Percentiles rank a stretch among this genome's conserved stretches.
These are phyloP conservation scores for Leptopilina myrica DNA, from an alignment of 2,888 invertebrate species.

Conservation along the genomic window DNA sequence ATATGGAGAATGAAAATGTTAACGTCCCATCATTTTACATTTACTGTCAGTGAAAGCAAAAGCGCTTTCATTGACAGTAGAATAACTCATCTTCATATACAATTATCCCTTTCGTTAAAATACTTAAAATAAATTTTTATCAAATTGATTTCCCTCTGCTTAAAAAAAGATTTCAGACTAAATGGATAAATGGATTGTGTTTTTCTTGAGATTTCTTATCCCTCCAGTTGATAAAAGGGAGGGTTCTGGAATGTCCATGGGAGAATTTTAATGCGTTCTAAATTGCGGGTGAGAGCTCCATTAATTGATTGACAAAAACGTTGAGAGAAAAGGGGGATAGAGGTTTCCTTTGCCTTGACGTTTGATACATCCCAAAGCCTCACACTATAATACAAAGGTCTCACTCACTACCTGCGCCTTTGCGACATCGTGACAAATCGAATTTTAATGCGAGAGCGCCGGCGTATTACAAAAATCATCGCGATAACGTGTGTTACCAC, in stretches of 20 bases:
- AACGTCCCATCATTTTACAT: no score
- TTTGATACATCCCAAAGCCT: constrained; percentile 11
- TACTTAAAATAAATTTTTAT: no score
- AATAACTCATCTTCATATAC: no score
- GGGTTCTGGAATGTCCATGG: constrained; percentile 31
- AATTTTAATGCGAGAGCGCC: constrained; percentile 35
- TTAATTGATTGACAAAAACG: constrained; percentile 52
- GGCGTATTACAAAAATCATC: constrained; percentile 26
- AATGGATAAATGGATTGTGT: neutral
- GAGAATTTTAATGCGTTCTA: constrained; percentile 50
- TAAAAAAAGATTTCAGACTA: neutral
- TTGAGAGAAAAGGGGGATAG: constrained; percentile 6
- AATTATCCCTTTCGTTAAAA: no score
- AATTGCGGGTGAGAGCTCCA: constrained; percentile 48
- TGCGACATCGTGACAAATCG: constrained; percentile 39
- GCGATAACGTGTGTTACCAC: constrained; percentile 7
- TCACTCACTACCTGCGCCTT: constrained; percentile 11
- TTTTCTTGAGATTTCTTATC: constrained; percentile 19
- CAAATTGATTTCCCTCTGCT: no score
- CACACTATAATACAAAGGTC: neutral
- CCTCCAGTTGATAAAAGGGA: neutral
- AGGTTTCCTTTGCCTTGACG: constrained; percentile 21
- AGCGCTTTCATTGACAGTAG: no score
- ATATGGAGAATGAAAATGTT: no score
- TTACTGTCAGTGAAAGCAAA: no score